Base-by-base conservation (phyloP, 2,797 vertebrate species). In the Enteromius radiatus region DNA sequence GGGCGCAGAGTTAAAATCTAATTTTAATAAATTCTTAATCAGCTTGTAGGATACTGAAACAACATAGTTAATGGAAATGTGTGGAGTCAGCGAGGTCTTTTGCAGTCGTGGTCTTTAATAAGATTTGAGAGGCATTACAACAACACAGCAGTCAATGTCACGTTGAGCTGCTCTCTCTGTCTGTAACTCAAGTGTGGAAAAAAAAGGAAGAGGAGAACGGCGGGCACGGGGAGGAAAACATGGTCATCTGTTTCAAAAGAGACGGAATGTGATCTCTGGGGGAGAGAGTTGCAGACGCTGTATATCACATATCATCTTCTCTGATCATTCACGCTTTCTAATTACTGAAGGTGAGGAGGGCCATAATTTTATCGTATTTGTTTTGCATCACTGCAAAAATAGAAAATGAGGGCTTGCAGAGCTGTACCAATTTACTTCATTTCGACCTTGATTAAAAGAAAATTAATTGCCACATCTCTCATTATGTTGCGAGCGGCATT, bases 391-490 rank as follows among this genome's bases (percentile, higher is more conserved):
- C 95, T 97, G 97, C 96, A 97, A 99, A 99, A 98, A 98, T 96
- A 98, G 97, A 98, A 97, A 97, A 98, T 96, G 97, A 97, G 96
- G 96, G 96, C 95, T 97, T 95, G 96, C 96, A 96, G 96, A 97
- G 96, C 96, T 91, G 95, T 95, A 95, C 96, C 97, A 97, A 98
- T 98, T 97, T 98, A 98, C 96, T 98, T 98, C 96, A 97, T 98
- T 95, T 97, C 96, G 96, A 98, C 97, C 97, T 98, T 99, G 98
- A 99, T 99, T 99, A 99, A 99, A 98, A 98, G 96, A 99, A 98
- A 99, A 99, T 99, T 98, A 99, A 99, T 99, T 99, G 97, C 97
- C 93, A 95, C 96, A 97, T 98, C 97, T 99, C 97, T 98, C 97
- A 98, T 98, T 97, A 96, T 98, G 96, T 96, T 95, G 95, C 94